Base-by-base conservation (phyloP, 2,888 invertebrate species). In the Diarsia mendica region DNA sequence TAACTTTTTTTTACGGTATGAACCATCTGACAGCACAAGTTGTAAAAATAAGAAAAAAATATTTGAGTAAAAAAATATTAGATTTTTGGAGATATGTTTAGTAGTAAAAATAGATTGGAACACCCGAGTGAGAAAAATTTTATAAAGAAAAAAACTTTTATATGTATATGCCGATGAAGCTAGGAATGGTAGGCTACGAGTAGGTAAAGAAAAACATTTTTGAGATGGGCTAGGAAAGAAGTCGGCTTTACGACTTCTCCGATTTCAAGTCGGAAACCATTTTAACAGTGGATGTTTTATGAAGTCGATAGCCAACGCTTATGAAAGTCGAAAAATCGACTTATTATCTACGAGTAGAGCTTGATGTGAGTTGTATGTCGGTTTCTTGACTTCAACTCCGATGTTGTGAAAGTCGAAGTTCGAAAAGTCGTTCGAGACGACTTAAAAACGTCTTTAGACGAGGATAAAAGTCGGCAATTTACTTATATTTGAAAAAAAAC, bases 11-110 rank as follows among this genome's bases (percentile, higher is more conserved):
- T 89, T 87, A 90, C 85, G 93, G 90, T 93, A 63, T 91, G 92
- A 93, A 92, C 91, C 92, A 94, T 92, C 94, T 79, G 91, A 88
- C 87, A 92, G 94, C 94, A 95, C 94, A 95, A 94, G 94, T 74
- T 87, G 75, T 82, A 75, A 77, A 86, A 82, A 76, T 77, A 80
- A 83, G 61, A 85, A 92, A 94, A 91, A 80, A 94, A 95, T 94
- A 93, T 89, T 91, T 94, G 93, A 91, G 92, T 93, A 88, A 80
- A 93, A 93, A 93, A 63, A 63, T 63, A 44, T 80, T 96, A 96
- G 96, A 93, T 94, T 96, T 96, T 96, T 96, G 95, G 96, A 96
- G 92, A 95, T 93, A 95, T 96, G 95, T 96, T 96, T 95, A 94
- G 93, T 94, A 95, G 94, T 91, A 91, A 90, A 90, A 91, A 90